Evolutionary conservation across 2,888 invertebrate species (phyloP), one percentile per base, ranked within the genome.

Genomic region (Troilus luridus): DNA sequence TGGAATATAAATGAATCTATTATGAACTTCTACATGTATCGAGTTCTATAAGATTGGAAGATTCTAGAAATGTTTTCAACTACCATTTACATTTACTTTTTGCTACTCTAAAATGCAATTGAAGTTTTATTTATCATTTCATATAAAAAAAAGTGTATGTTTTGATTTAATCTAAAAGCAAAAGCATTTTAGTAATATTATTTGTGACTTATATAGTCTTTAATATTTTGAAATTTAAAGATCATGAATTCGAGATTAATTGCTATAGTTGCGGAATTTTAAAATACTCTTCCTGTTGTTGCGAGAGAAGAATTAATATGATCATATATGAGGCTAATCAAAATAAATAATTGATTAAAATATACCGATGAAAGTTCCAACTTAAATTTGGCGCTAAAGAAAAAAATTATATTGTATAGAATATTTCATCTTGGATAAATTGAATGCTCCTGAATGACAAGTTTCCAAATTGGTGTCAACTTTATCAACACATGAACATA

Each of bases 1-100:
- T 97, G 97, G 96, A 99, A 99, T 95, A 96, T 99, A 91, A 98
- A 97, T 93, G 95, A 95, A 89, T 96, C 96, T 93, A 95, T 98
- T 92, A 97, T 98, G 95, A 95, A 96, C 93, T 98, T 98, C 94
- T 98, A 98, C 94, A 95, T 96, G 92, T 96, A 97, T 94, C 95
- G 98, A 94, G 97, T 98, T 17, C 77, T 90, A 24, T 90, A 58
- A 90, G 7, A 10, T n/a, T 54, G 24, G n/a, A 19, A 59, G 21
- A 21, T 6, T 12, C 54, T 56, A 8, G 21, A 58, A 54, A 85
- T 5, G 10, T 54, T 85, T 54, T n/a, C 10, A 27, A 27, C 12
- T 17, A 77, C 17, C 27, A 41, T 77, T 19, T 41, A 27, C 8
- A 41, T 41, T 8, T 27, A 2, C 27, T 77, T 77, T 41, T 24